A percentile compares a stretch with the other conserved stretches of the same genome.
Evolutionary conservation across 2,113 vertebrate species (phyloP).

Genomic region (Alosa alosa): DNA sequence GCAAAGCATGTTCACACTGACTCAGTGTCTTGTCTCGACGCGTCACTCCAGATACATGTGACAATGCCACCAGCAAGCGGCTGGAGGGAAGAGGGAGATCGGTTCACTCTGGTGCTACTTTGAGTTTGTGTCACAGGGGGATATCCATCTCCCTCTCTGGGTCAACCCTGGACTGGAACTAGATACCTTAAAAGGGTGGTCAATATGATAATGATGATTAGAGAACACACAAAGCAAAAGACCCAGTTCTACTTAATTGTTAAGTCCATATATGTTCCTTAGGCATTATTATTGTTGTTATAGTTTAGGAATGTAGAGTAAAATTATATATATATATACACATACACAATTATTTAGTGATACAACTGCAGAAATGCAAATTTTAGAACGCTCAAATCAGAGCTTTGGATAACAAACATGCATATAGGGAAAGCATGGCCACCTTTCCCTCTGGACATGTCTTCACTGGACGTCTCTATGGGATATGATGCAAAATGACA

Average conservation of each 20-base stretch:
- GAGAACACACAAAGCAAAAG: not conserved
- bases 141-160: not conserved
- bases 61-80: constrained; percentile 45
- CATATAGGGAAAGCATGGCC: too few relatives aligned
- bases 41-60: constrained; percentile 53
- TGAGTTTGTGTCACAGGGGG: not conserved
- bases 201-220: not conserved
- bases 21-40: constrained; percentile 44
- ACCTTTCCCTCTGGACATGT: too few relatives aligned
- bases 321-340: too few relatives aligned
- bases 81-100: constrained; percentile 46
- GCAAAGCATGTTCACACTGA: constrained; percentile 40
- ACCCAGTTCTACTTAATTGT: not conserved
- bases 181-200: not conserved
- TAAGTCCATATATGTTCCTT: not conserved
- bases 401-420: too few relatives aligned
- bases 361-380: too few relatives aligned
- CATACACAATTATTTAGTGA: too few relatives aligned
- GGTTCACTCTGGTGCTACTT: constrained; percentile 51
- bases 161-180: not conserved
- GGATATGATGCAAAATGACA: too few relatives aligned
- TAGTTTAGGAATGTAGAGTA: too few relatives aligned
- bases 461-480: too few relatives aligned
- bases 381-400: too few relatives aligned
- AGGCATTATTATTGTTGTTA: not conserved